Conservation (phyloP, 2,113 vertebrate genomes). For the Rhombomys opimus region DNA sequence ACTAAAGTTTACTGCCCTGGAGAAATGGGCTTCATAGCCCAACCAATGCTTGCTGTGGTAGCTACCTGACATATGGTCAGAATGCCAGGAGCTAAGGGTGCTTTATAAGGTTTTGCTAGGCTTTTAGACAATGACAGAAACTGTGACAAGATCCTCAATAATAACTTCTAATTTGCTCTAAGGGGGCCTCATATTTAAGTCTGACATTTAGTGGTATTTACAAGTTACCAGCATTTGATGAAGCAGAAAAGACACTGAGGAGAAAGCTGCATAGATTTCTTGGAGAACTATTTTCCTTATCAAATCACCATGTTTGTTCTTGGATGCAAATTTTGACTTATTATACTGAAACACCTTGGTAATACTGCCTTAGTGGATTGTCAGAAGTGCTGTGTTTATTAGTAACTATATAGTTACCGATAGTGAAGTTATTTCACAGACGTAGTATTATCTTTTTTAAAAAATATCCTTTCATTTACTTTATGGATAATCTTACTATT, state of each 20-base stretch:
- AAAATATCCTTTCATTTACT: slow-evolving; percentile 4
- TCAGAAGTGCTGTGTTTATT: background rate
- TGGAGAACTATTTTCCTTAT: background rate
- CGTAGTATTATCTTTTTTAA: background rate
- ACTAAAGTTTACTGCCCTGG: background rate
- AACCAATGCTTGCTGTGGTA: background rate
- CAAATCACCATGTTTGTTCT: slow-evolving; percentile 2
- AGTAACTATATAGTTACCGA: background rate
- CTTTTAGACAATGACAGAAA: background rate
- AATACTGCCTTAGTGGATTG: background rate
- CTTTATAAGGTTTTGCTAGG: background rate
- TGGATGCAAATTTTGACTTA: slow-evolving; percentile 2
- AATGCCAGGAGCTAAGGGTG: background rate
- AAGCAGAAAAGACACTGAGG: background rate
- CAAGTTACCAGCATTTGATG: background rate
- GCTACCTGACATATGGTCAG: background rate
- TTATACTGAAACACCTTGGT: background rate
- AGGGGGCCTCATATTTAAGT: background rate
- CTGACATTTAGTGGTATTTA: background rate
- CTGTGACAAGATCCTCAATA: background rate
- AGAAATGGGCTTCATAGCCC: background rate
- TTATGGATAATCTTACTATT: background rate
- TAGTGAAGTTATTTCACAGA: background rate
- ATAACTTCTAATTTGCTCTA: background rate
- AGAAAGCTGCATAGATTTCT: background rate